These are phyloP conservation scores for Lithodes maja DNA, from an alignment of 2,888 invertebrate species.

Conservation along the genomic window DNA sequence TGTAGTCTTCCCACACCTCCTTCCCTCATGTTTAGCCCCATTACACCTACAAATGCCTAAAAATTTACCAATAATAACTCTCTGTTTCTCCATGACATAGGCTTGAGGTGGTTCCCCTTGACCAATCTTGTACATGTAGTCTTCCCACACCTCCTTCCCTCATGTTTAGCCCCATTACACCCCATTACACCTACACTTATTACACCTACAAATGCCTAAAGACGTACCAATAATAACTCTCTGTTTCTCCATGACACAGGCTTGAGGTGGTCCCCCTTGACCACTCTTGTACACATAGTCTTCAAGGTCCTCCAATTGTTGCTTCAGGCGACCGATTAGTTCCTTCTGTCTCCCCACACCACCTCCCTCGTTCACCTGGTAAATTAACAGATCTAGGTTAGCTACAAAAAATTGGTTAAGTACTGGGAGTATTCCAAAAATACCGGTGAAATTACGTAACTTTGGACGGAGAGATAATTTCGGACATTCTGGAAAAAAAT, in stretches of 20 bases:
- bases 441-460: too few relatives aligned
- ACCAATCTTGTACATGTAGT: too few relatives aligned
- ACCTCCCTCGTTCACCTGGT: neutral
- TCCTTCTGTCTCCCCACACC: constrained; percentile 80
- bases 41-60: neutral
- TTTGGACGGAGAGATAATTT: too few relatives aligned
- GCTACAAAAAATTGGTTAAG: too few relatives aligned
- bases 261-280: constrained; percentile 84
- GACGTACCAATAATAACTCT: constrained; percentile 84
- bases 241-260: constrained; percentile 89
- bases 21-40: neutral
- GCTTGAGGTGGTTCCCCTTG: too few relatives aligned
- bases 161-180: neutral
- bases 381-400: too few relatives aligned
- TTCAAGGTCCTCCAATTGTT: constrained; percentile 94
- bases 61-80: neutral
- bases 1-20: constrained; percentile 93
- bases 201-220: neutral
- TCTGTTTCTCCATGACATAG: constrained; percentile 74
- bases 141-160: neutral
- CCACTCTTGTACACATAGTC: constrained; percentile 93
- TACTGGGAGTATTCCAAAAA: too few relatives aligned
- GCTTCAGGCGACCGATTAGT: constrained; percentile 91
- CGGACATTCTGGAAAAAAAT: too few relatives aligned
- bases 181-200: neutral